Base-by-base conservation (phyloP, 2,888 invertebrate genomes). In the Eumacrocentrus americanus region DNA sequence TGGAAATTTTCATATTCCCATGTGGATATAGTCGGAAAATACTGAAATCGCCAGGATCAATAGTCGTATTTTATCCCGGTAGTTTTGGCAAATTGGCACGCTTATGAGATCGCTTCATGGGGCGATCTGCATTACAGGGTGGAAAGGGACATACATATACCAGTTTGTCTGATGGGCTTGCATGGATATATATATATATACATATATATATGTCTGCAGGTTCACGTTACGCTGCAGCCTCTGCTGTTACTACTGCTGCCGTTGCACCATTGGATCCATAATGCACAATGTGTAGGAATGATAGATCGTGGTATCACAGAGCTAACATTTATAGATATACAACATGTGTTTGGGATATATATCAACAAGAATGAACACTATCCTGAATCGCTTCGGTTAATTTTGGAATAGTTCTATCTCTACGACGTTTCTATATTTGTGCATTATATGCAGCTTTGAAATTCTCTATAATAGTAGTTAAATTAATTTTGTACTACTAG, bases 81-180 rank as follows among this genome's bases (percentile, higher is more conserved):
- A 58, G 58, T 58, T 51, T 34, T 22, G 23, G 42, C 29, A 51
- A 58, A 58, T 58, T 58, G 51, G 25, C 38, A 44, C 38, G 58
- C 50, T 58, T 58, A 51, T 58, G 50, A 58, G 51, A 58, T 42
- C 34, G 51, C 42, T 51, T 50, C 14, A 50, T 38, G 7, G 44
- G 51, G 29, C 42, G 35, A 58, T 55, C 55, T 55, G 37, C 23
- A 44, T 51, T 18, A 34, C 23, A 40, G n/a, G 22, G 29, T 5
- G 34, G 7, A 14, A 11, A 6, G 37, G 14, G 29, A 29, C 11
- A 25, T 23, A 14, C 18, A 22, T 20, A 51, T 34, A 58, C 9
- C 16, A 40, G 25, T 48, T 50, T 58, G 51, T 35, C 35, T 58
- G 44, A 58, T 50, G 12, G 25, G 14, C 11, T 18, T 42, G 20